Conservation (phyloP, 2,888 invertebrate species). For the Blera fallax region DNA sequence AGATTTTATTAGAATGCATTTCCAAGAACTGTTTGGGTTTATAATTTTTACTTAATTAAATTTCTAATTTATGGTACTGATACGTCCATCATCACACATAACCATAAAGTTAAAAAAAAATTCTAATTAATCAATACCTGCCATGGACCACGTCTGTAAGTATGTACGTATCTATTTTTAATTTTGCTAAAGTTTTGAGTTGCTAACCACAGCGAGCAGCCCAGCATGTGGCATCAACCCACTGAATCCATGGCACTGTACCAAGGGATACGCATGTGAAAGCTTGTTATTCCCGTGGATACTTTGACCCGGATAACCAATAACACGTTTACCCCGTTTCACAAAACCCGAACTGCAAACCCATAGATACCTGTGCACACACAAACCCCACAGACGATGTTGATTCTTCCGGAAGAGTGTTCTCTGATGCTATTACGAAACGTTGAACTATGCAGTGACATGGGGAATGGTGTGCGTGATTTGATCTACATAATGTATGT, state of each 20-base stretch:
- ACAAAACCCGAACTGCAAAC: neutral
- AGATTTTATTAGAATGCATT: neutral
- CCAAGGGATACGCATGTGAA: neutral
- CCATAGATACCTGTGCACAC: neutral
- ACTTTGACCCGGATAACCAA: constrained; percentile 39
- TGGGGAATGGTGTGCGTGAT: constrained; percentile 30
- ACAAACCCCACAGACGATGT: neutral
- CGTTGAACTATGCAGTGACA: constrained; percentile 46
- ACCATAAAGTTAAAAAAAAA: neutral
- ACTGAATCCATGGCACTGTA: neutral
- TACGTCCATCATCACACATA: neutral
- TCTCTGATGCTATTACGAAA: constrained; percentile 36
- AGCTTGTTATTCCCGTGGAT: neutral
- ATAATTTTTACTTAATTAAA: neutral
- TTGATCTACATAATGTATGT: too few species aligned
- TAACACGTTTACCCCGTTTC: neutral
- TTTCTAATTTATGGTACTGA: neutral
- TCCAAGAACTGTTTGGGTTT: neutral
- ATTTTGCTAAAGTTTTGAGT: constrained; percentile 28
- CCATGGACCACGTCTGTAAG: neutral
- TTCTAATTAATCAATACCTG: neutral
- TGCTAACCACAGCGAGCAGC: constrained; percentile 8
- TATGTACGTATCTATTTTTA: constrained; percentile 36
- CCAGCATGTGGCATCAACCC: neutral
- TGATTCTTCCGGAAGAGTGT: constrained; percentile 49